Base-by-base conservation (phyloP, 2,888 invertebrate genomes). In the Eupithecia subfuscata region DNA sequence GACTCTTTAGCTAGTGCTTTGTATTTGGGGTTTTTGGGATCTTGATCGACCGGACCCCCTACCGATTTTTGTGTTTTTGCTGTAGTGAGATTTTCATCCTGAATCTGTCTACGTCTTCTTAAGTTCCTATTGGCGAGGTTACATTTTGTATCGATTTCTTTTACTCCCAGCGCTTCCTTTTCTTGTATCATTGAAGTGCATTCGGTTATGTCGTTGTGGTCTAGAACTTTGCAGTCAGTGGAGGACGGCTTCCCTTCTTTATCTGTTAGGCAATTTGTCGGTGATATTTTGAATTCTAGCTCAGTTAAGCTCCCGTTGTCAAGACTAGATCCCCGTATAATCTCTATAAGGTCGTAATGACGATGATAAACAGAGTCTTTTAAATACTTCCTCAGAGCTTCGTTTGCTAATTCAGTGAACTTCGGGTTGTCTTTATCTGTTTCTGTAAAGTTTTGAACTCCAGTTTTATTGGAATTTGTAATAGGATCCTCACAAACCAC, bases 241-340 rank as follows among this genome's bases (percentile, higher is more conserved):
- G 74, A 72, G 40, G 70, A 56, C 11, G 74, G 73, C 22, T 74
- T 67, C 14, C 77, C 77, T 70, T 74, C 71, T 18, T 25, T 43
- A 77, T 77, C 74, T 14, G 63, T 74, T 6, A 73, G 48, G 34
- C 77, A 77, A 70, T 45, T 89, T 6, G 95, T 94, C 9, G 92
- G 90, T 16, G 95, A 94, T 1, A 96, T 85, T 81, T 93, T 92
- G 30, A 95, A 95, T 81, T 93, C 91, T 34, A 97, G 94, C 83
- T 89, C 95, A 25, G 95, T 95, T 65, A 92, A 76, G 3, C 79
- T 75, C 22, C 96, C 96, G 64, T 95, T 85, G 87, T 96, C 95
- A 37, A 37, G 48, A n/a, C 11, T 40, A 0, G 88, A 86, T 0
- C 91, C 95, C 11, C 88, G 85, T 12, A 88, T 80, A 30, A 96